Evolutionary conservation across 2,113 vertebrate genomes (phyloP).

Genomic region (Phaethornis superciliosus): DNA sequence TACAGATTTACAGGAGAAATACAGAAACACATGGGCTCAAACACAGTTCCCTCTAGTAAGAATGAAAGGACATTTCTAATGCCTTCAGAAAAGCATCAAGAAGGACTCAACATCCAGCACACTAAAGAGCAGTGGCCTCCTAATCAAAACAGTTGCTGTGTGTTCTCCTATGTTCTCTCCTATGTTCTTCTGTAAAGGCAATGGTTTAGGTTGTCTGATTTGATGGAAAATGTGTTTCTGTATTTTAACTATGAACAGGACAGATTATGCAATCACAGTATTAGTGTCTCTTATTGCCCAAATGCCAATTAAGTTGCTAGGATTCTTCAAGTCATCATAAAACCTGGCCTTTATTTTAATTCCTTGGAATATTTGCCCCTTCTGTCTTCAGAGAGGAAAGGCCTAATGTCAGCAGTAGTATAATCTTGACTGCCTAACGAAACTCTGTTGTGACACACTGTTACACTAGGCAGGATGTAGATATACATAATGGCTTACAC

Average conservation of each 20-base stretch:
- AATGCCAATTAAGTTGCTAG: neutral
- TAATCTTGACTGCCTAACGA: neutral
- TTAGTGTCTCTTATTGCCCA: neutral
- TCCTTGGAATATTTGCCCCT: neutral
- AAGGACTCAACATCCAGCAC: neutral
- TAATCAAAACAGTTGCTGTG: neutral
- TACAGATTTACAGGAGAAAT: neutral
- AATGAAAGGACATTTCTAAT: neutral
- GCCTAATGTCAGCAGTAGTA: neutral
- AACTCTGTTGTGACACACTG: neutral
- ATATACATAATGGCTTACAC: neutral
- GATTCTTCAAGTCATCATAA: neutral
- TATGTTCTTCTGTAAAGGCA: neutral
- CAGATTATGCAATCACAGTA: neutral
- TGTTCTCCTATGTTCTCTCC: neutral
- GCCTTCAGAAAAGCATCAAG: neutral
- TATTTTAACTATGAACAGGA: neutral
- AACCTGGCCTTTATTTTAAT: neutral
- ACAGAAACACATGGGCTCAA: neutral
- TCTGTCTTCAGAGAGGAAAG: neutral
- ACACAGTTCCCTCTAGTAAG: neutral
- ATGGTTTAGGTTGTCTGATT: neutral
- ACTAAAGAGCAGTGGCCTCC: neutral
- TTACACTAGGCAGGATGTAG: neutral
- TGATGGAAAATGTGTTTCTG: neutral